phyloP scores from a whole-genome alignment of 1,140 invertebrate genomes.

The Drosophila kohkoa region DNA sequence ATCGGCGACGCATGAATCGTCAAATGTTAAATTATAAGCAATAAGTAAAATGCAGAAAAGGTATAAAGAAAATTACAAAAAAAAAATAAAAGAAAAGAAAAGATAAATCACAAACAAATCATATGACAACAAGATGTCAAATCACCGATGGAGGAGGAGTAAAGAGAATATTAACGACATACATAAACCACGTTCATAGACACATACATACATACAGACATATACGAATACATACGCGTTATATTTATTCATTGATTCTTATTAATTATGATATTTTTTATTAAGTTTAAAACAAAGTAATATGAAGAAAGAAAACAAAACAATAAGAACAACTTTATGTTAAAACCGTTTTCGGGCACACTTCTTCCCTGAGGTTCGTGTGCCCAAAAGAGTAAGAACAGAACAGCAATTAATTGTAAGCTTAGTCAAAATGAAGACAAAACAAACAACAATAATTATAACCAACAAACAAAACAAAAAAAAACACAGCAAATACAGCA shows the following conservation, averaged over 20 bases:
- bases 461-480: constrained; percentile 46
- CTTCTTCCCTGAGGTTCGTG: constrained; percentile 4
- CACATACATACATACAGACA: constrained; percentile 36
- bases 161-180: constrained; percentile 33
- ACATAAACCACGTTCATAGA: constrained; percentile 41
- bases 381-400: constrained; percentile 70
- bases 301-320: constrained; percentile 25
- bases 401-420: constrained; percentile 83
- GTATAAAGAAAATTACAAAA: constrained; percentile 11
- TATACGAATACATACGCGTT: constrained; percentile 68
- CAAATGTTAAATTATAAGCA: constrained; percentile 75
- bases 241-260: constrained; percentile 84
- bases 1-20: constrained; percentile 38
- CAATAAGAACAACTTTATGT: constrained; percentile 61
- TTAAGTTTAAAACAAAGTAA: constrained; percentile 66
- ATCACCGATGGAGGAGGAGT: constrained; percentile 16
- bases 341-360: constrained; percentile 64
- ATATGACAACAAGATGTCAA: constrained; percentile 41
- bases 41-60: constrained; percentile 44
- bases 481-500: constrained; percentile 29
- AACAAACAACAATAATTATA: constrained; percentile 44
- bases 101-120: constrained; percentile 16
- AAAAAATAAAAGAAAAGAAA: constrained; percentile 5
- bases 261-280: constrained; percentile 79
- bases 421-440: constrained; percentile 80